Percentiles rank a stretch among this genome's conserved stretches.
These are phyloP conservation scores for Mimachlamys varia DNA, from an alignment of 2,888 invertebrate genomes.

Conservation along the genomic window DNA sequence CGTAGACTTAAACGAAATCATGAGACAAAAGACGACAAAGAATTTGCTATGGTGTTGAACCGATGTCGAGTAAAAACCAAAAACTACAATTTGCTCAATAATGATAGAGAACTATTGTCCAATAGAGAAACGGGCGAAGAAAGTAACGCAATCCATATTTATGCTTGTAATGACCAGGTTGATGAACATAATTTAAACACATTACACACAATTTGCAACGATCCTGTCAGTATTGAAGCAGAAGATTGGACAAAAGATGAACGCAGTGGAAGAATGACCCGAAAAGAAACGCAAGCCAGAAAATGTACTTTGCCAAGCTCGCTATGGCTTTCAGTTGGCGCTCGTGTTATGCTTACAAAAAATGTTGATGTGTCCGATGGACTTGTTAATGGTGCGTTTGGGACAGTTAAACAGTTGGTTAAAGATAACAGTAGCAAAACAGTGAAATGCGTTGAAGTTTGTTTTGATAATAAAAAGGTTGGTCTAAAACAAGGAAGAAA, in stretches of 20 bases:
- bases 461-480: constrained; percentile 49
- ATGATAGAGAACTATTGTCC: constrained; percentile 38
- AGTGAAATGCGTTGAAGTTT: constrained; percentile 39
- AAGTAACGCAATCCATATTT: constrained; percentile 49
- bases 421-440: not conserved
- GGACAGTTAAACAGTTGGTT: constrained; percentile 44
- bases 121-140: constrained; percentile 43
- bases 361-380: constrained; percentile 54
- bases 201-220: constrained; percentile 21
- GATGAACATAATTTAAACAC: constrained; percentile 45
- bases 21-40: constrained; percentile 49
- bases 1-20: constrained; percentile 50
- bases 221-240: constrained; percentile 44
- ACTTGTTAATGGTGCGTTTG: constrained; percentile 54
- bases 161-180: constrained; percentile 49
- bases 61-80: constrained; percentile 46
- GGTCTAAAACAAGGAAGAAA: constrained; percentile 35
- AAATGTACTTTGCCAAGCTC: constrained; percentile 35
- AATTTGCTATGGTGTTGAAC: constrained; percentile 49
- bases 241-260: too few species aligned
- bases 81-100: constrained; percentile 29
- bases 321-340: constrained; percentile 45
- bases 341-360: constrained; percentile 52
- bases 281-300: not conserved
- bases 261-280: constrained; percentile 46